phyloP scores from a whole-genome alignment of 1,140 invertebrate species.

The Atta texana region DNA sequence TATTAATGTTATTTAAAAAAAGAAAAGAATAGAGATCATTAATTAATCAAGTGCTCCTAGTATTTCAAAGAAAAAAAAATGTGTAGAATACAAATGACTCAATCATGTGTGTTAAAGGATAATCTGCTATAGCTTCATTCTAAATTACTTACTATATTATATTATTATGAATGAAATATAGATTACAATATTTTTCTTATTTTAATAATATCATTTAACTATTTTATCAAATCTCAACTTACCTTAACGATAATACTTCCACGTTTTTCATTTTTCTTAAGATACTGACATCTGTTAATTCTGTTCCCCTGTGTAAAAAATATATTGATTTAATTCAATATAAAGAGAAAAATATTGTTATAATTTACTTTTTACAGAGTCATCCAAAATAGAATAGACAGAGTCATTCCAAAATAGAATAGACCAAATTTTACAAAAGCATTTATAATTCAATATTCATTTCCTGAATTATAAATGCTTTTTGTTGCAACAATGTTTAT shows the following conservation, averaged over 20 bases:
- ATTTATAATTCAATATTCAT: neutral
- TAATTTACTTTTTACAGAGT: slow-evolving; percentile 1
- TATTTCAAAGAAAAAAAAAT: no score
- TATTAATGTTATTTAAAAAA: no score
- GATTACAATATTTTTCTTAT: neutral
- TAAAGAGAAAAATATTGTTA: neutral
- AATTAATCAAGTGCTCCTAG: no score
- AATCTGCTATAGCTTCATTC: neutral
- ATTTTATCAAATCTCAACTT: slow-evolving; percentile 70
- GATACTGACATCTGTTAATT: slow-evolving; percentile 92
- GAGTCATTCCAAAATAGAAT: neutral
- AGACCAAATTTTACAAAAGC: neutral
- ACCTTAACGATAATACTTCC: slow-evolving; percentile 93
- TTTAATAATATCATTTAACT: neutral
- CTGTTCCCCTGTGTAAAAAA: slow-evolving; percentile 91
- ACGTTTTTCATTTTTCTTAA: slow-evolving; percentile 92
- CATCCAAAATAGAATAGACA: neutral
- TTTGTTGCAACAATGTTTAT: neutral
- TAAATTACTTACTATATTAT: neutral
- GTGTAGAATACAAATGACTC: no score
- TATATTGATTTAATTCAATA: slow-evolving; percentile 46
- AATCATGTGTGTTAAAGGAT: no score
- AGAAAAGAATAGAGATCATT: no score
- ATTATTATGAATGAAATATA: neutral
- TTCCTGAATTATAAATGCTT: neutral